Evolutionary conservation across 2,797 vertebrate species (phyloP), one percentile per base, ranked within the genome.

Genomic region (Sebastes cheni): DNA sequence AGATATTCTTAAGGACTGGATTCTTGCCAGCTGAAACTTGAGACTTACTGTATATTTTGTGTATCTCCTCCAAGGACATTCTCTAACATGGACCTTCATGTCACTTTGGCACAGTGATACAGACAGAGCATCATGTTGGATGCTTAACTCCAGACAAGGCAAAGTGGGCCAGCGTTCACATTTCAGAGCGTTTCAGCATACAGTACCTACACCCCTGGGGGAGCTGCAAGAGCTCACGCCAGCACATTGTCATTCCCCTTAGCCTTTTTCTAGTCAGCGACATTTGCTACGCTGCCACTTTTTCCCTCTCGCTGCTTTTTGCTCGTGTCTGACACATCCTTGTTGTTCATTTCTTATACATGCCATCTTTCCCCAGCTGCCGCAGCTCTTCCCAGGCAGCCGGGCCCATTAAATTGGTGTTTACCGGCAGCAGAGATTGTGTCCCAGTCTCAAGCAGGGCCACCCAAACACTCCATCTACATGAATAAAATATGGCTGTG

Each of bases 331-430:
- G 88, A 93, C 90, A 90, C 82, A 80, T 89, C 85, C 88, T 89
- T 91, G 88, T 92, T 91, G 91, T 94, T 95, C 90, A 93, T 95
- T 88, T 93, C 91, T 94, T 92, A 94, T 92, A 93, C 91, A 93
- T 93, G 89, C 77, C 85, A 75, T 86, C 93, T 89, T 84, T 83
- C 74, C 81, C 82, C 81, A 80, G 79, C 82, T 85, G 81, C 86
- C 66, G 77, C 77, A 42, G 82, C 86, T 91, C 87, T 88, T 89
- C 83, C 79, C 81, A 85, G 89, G 82, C 87, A 83, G 89, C 42
- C 22, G 30, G 81, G 85, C 82, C 89, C 86, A 92, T 93, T 94
- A 91, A 92, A 93, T 87, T 83, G 79, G 88, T 90, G 91, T 95
- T 95, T 91, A 90, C 89, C 84, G 62, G 87, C 88, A 91, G 88